Base-by-base conservation (phyloP, 2,113 vertebrate species). In the Leucoraja erinaceus region DNA sequence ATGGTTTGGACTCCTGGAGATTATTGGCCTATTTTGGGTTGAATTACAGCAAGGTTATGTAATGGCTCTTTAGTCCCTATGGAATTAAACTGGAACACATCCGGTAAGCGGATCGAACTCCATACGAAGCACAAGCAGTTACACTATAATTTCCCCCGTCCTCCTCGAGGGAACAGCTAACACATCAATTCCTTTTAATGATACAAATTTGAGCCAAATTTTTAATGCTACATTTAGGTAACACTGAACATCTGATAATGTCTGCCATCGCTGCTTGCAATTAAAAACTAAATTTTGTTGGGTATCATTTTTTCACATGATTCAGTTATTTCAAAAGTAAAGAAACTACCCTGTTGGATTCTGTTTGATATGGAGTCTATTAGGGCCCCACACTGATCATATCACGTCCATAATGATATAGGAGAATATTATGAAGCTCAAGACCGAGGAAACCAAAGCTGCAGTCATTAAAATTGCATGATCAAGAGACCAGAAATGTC, bases 21-120 rank as follows among this genome's bases (percentile, higher is more conserved):
- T 70, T 38, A 90, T 68, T 90, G n/a, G 33, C 33, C 22, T 9
- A 63, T 68, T 90, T 90, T 90, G 63, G 63, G 9, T 90, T 68
- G 31, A 18, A 90, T 90, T 90, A 90, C 86, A 38, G 6, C 61
- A 90, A 20, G 63, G 86, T 68, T 70, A 86, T 63, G 56, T 86
- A n/a, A 86, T 86, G 28, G 83, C 83, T 86, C 83, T 86, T 86
- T 61, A 63, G 18, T 63, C 83, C 59, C 83, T 86, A 5, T 86
- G 61, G 86, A 90, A 38, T 20, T 22, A 38, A 63, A 63, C 86
- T 70, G 61, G 63, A 38, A 70, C 31, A 20, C 18, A 90, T 68
- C 63, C 86, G 68, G 63, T n/a, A 68, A 90, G 18, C 22, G 63
- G 33, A 90, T 90, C 86, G 31, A 90, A 68, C 61, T 90, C 86